These are phyloP conservation scores for Colius striatus DNA, from an alignment of 2,113 vertebrate genomes.

Conservation along the genomic window DNA sequence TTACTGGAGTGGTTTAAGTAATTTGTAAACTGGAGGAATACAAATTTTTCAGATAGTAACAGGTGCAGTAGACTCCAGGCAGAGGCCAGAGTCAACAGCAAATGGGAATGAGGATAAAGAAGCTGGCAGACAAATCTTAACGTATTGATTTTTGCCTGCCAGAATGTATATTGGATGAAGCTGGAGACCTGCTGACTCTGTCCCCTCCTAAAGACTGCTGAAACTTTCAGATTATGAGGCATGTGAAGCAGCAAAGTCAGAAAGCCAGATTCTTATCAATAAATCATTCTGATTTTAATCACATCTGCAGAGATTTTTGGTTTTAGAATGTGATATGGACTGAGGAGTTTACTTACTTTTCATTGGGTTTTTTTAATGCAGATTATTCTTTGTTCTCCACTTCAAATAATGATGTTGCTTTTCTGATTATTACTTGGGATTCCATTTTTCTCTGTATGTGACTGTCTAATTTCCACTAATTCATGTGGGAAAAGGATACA, in stretches of 20 bases:
- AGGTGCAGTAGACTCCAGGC: not conserved
- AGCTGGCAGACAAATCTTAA: conserved; percentile 33
- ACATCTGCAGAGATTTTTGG: not conserved
- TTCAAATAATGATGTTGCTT: not conserved
- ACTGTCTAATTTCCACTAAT: not conserved
- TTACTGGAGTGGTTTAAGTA: not conserved
- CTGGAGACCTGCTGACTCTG: conserved; percentile 44
- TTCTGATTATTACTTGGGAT: not conserved
- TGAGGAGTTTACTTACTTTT: not conserved
- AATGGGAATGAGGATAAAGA: not conserved
- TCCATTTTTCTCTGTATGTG: not conserved
- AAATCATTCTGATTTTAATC: not conserved
- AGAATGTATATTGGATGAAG: conserved; percentile 31
- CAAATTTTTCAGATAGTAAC: not conserved
- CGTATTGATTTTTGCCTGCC: conserved; percentile 45
- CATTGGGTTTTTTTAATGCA: not conserved
- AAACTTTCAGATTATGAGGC: not conserved
- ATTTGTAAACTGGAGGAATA: conserved; percentile 36
- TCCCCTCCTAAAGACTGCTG: conserved; percentile 10
- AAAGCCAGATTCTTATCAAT: not conserved
- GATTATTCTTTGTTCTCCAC: not conserved
- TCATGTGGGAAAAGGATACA: not conserved
- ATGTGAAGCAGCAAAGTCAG: not conserved
- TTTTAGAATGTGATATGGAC: not conserved
- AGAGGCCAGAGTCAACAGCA: not conserved